Base-by-base conservation (phyloP, 2,888 invertebrate species). In the Drosophila subsilvestris region DNA sequence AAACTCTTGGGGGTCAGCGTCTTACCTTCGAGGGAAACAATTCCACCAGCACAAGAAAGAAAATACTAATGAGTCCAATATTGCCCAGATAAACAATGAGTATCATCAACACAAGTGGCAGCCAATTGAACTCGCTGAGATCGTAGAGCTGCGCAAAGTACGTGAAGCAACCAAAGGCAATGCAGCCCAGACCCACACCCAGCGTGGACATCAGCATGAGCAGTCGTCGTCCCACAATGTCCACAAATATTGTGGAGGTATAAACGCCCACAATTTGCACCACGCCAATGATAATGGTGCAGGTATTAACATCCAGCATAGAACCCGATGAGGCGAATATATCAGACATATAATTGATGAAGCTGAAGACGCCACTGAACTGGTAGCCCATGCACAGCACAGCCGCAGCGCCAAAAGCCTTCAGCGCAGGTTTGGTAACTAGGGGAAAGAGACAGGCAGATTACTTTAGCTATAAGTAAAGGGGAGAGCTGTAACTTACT, bases 321-420 rank as follows among this genome's bases (percentile, higher is more conserved):
- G 90, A 85, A 0, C 90, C 88, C 0, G 91, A 84, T 3, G 80
- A 75, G 8, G 76, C 76, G 61, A 92, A 92, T 43, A 92, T 91
- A 17, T 80, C 74, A 14, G 91, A 88, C 78, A 91, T 90, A 57
- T 92, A 92, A 59, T 89, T 92, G 3, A 90, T 76, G 47, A 92
- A 87, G 9, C 89, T 88, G 49, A 90, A 91, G 12, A 80, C 72
- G 3, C 92, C 91, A 32, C 90, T 86, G 51, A 87, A 86, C 44
- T 90, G 89, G 63, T 90, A 90, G 0, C 90, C 79, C 29, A 80
- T 18, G 2, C 83, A 72, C 1, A 92, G 75, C 0, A 89, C 80
- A 4, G 75, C 1, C 0, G 90, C 85, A 0, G 79, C 82, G 0
- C 75, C 65, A 18, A 91, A 79, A 5, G 79, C 88, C 57, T 89